Evolutionary conservation across 2,797 vertebrate species (phyloP).

Genomic region (Hafferia zeledoni): DNA sequence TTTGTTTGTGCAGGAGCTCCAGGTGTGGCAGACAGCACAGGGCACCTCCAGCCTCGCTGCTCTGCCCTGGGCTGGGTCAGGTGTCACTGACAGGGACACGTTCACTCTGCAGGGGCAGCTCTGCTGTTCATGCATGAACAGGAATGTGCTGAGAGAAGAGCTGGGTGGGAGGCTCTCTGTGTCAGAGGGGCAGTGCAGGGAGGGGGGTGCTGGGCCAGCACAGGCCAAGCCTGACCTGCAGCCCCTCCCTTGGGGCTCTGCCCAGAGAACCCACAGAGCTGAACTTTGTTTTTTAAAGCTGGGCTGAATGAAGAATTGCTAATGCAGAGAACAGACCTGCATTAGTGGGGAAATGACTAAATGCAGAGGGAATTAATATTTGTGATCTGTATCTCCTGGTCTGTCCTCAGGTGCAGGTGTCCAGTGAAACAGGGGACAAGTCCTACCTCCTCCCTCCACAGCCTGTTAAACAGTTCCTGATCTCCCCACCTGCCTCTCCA

Average conservation of each 20-base stretch:
- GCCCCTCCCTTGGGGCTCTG: neutral
- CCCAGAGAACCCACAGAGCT: neutral
- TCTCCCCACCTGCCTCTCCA: slow-evolving; percentile 94
- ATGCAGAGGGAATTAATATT: neutral
- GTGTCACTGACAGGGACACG: neutral
- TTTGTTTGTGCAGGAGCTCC: neutral
- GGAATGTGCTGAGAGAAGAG: neutral
- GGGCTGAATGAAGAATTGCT: neutral
- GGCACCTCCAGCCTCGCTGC: neutral
- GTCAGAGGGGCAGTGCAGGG: neutral
- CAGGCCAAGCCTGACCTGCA: neutral
- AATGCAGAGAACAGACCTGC: neutral
- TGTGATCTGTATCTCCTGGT: neutral
- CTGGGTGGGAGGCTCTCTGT: neutral
- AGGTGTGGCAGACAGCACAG: neutral
- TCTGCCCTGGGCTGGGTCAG: neutral
- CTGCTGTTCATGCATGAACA: neutral
- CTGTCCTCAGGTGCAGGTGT: slow-evolving; percentile 84
- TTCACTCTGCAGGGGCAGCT: neutral
- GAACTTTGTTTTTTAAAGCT: neutral
- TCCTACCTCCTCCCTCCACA: slow-evolving; percentile 92
- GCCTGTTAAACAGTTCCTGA: slow-evolving; percentile 95
- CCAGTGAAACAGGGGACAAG: slow-evolving; percentile 88
- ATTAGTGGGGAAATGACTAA: neutral
- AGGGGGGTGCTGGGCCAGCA: neutral